Evolutionary conservation across 2,113 vertebrate genomes (phyloP), one percentile per base, ranked within the genome.

Genomic region (Zosterops hypoxanthus): DNA sequence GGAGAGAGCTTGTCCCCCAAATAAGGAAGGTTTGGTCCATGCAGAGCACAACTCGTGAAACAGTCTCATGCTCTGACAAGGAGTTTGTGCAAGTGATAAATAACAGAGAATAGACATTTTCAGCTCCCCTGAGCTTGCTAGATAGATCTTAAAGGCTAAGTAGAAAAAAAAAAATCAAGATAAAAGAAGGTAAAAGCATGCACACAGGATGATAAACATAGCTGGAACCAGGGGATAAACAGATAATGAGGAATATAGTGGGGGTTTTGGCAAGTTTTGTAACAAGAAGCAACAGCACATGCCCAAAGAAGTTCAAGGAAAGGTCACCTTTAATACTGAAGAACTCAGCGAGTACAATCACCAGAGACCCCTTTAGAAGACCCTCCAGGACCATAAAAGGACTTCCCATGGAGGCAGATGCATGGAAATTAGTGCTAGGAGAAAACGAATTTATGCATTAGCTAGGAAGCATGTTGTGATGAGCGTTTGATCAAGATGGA

Each of bases 301-400:
- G 39, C 23, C n/a, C 28, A 53, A 39, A 78, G 28, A 14, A 10
- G 80, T 53, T 53, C 39, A 78, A 46, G 33, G n/a, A 28, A 69
- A 78, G 28, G 19, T 20, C 46, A 61, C 41, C 26, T n/a, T 39
- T n/a, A 61, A n/a, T 24, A 69, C 1, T 46, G 84, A 78, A 61
- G 47, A 36, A 28, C 9, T 12, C 15, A n/a, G 12, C 11, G n/a
- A 61, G 10, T 16, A 46, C 23, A 46, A 46, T 14, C 72, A 69
- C 28, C 28, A 53, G 28, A 86, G 46, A 69, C 5, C 22, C 12
- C 33, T 46, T 60, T 0, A 46, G 39, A 46, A 0, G 0, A 78
- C 18, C 46, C n/a, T 69, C 55, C 6, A 69, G 73, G 33, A 69
- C 39, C 33, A 33, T 7, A 13, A 39, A 20, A 60, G 5, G 14